Conservation (phyloP, 2,888 invertebrate genomes). For the Hipparchia semele region DNA sequence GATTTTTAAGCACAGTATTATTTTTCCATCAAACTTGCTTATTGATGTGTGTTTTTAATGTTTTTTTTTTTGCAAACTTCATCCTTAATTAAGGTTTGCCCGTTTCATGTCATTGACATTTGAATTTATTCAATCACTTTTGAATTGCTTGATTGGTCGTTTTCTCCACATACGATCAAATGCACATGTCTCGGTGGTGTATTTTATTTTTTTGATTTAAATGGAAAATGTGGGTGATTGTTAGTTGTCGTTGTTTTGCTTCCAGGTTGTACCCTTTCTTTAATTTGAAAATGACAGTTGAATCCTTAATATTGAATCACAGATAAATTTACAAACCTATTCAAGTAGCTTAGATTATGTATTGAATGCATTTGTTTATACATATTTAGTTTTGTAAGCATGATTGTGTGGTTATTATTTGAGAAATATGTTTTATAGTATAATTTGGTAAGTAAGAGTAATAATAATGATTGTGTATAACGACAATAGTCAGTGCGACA, state of each 20-base stretch:
- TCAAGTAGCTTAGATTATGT: conserved; percentile 55
- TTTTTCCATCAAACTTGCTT: conserved; percentile 77
- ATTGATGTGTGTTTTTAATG: conserved; percentile 76
- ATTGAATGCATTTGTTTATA: conserved; percentile 68
- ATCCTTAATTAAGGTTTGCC: conserved; percentile 45
- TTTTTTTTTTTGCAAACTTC: conserved; percentile 52
- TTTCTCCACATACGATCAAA: conserved; percentile 58
- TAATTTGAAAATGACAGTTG: conserved; percentile 50
- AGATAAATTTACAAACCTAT: conserved; percentile 79
- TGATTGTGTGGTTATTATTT: conserved; percentile 63
- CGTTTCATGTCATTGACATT: conserved; percentile 66
- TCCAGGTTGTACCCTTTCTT: conserved; percentile 81
- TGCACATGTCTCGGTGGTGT: conserved; percentile 75
- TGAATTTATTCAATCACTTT: conserved; percentile 57
- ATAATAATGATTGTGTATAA: not conserved
- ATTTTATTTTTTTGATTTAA: conserved; percentile 65
- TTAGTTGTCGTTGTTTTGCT: conserved; percentile 79
- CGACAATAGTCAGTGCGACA: conserved; percentile 23
- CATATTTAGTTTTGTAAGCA: conserved; percentile 67
- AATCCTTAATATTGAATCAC: conserved; percentile 59
- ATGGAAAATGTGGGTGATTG: conserved; percentile 70
- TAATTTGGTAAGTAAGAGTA: not conserved
- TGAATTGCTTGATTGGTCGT: conserved; percentile 68
- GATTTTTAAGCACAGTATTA: conserved; percentile 73
- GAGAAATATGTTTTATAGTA: conserved; percentile 22